Evolutionary conservation across 2,113 vertebrate species (phyloP).

Genomic region (Xenotilapia leptura): DNA sequence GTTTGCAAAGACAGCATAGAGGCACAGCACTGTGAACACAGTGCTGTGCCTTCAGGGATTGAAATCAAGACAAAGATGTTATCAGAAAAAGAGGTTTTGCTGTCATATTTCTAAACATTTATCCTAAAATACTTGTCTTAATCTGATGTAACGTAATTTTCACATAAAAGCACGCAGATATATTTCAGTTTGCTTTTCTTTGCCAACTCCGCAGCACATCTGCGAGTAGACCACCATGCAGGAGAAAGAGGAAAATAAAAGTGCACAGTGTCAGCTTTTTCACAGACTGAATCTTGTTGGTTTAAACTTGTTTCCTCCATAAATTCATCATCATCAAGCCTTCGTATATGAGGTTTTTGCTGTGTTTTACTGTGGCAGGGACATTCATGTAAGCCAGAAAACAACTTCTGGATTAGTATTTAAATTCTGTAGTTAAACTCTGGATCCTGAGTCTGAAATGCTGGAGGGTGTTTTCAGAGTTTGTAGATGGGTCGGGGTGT

Average conservation of each 20-base stretch:
- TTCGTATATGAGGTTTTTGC: background rate
- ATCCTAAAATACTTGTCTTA: background rate
- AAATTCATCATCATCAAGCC: constrained; percentile 44
- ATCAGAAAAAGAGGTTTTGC: background rate
- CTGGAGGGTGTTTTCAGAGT: background rate
- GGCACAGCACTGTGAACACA: background rate
- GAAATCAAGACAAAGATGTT: background rate
- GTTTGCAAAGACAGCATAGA: background rate
- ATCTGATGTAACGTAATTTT: background rate
- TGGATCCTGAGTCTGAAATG: background rate
- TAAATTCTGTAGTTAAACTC: background rate
- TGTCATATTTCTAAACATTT: background rate
- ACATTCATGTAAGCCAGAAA: constrained; percentile 20
- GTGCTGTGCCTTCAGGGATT: background rate
- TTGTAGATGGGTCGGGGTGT: background rate
- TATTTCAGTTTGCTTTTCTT: background rate
- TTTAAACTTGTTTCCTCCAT: background rate
- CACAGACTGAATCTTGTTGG: background rate
- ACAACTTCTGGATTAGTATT: constrained; percentile 22
- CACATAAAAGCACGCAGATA: background rate
- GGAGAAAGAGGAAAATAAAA: background rate
- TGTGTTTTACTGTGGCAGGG: background rate
- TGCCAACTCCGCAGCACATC: background rate
- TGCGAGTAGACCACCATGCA: background rate
- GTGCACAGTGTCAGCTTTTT: background rate